Conservation (phyloP, 1,140 invertebrate species). For the Stegodyphus mimosarum region DNA sequence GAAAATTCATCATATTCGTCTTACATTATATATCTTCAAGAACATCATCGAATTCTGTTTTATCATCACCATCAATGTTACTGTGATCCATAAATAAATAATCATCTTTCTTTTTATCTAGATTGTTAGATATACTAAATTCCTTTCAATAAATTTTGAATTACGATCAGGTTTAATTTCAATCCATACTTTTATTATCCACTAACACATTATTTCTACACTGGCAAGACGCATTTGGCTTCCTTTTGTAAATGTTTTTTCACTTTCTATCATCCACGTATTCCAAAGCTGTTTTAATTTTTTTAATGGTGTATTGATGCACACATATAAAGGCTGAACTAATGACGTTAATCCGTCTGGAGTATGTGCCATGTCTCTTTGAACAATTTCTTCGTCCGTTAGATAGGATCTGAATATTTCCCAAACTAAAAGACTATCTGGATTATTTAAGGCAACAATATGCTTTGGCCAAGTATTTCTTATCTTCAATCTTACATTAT, state of each 20-base stretch:
- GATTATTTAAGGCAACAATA: too few species aligned
- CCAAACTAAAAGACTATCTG: too few species aligned
- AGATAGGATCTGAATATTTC: too few species aligned
- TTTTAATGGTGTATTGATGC: too few species aligned
- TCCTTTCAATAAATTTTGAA: background rate
- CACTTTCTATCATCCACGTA: background rate
- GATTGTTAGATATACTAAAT: background rate
- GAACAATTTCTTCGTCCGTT: too few species aligned
- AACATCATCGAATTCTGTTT: constrained; percentile 5
- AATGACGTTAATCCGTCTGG: too few species aligned
- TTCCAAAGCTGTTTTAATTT: too few species aligned
- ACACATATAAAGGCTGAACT: too few species aligned
- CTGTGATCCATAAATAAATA: constrained; percentile 1
- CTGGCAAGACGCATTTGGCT: background rate
- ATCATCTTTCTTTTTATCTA: background rate
- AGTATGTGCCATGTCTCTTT: too few species aligned
- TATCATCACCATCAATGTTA: background rate
- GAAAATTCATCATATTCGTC: too few species aligned
- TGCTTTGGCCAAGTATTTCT: too few species aligned
- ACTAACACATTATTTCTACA: background rate
- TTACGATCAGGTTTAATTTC: background rate
- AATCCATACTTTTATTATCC: background rate
- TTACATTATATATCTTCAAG: background rate
- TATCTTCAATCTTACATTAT: too few species aligned
- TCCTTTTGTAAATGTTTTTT: background rate